phyloP scores from a whole-genome alignment of 2,888 invertebrate species.

The Epirrhoe tristata region DNA sequence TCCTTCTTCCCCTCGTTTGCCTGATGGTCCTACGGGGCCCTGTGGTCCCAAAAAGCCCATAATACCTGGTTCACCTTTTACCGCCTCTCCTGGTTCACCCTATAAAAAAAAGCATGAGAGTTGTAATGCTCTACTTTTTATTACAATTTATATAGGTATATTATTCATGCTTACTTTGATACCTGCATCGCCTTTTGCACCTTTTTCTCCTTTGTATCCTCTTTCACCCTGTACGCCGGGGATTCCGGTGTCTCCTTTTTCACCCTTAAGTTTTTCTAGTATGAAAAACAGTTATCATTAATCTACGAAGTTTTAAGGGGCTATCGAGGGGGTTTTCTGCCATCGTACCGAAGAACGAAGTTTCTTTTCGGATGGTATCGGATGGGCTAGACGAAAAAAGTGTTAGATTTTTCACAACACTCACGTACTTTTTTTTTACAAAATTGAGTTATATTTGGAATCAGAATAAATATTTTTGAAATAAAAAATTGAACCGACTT shows the following conservation, averaged over 20 bases:
- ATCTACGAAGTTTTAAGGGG: too few species aligned
- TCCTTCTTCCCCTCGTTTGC: slow-evolving; percentile 52
- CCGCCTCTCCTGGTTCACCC: slow-evolving; percentile 59
- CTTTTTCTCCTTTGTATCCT: slow-evolving; percentile 46
- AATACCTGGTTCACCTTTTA: slow-evolving; percentile 53
- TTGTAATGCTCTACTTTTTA: not conserved
- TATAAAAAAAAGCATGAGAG: slow-evolving; percentile 33
- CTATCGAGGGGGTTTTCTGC: too few species aligned
- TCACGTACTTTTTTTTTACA: too few species aligned
- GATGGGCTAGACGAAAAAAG: too few species aligned
- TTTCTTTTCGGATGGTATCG: too few species aligned
- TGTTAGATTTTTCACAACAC: too few species aligned
- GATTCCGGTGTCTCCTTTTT: slow-evolving; percentile 21
- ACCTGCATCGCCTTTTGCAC: slow-evolving; percentile 47
- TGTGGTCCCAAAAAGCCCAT: slow-evolving; percentile 88
- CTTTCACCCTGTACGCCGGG: slow-evolving; percentile 39
- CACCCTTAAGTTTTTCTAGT: slow-evolving; percentile 5
- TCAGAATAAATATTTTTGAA: too few species aligned
- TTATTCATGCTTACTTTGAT: slow-evolving; percentile 41
- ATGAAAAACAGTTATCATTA: too few species aligned
- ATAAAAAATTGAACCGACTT: too few species aligned
- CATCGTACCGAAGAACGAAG: too few species aligned
- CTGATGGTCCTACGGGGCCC: slow-evolving; percentile 84
- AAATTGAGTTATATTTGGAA: too few species aligned
- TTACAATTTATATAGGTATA: not conserved